Conservation (phyloP, 2,797 vertebrate genomes). For the Dipus sagitta region DNA sequence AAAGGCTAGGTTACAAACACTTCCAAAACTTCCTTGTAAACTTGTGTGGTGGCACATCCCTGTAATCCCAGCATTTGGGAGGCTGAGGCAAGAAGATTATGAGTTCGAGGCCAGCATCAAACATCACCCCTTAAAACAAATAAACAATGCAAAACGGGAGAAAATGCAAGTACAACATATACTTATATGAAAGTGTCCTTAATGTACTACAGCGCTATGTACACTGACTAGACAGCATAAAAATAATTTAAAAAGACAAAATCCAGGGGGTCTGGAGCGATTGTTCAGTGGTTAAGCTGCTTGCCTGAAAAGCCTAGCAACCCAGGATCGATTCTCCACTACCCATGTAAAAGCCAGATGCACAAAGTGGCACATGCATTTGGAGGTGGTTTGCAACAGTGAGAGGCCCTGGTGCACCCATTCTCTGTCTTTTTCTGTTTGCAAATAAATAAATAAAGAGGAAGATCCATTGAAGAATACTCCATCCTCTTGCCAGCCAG, state of each 20-base stretch:
- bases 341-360: too few species aligned
- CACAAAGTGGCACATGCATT: too few species aligned
- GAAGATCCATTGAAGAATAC: background rate
- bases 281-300: too few species aligned
- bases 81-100: background rate
- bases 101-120: background rate
- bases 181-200: background rate
- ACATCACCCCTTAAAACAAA: background rate
- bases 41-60: background rate
- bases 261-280: too few species aligned
- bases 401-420: too few species aligned
- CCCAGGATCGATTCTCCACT: too few species aligned
- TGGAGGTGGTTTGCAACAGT: too few species aligned
- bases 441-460: too few species aligned
- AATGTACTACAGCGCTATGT: background rate
- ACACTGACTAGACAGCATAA: background rate
- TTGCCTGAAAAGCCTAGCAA: too few species aligned
- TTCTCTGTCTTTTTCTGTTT: too few species aligned
- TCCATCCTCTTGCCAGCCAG: too few species aligned
- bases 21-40: background rate
- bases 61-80: background rate
- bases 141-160: background rate
- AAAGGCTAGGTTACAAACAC: conserved; percentile 15
- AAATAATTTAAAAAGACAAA: background rate
- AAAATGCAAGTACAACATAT: background rate